These are phyloP conservation scores for Panurus biarmicus DNA, from an alignment of 2,113 vertebrate species.

Conservation along the genomic window DNA sequence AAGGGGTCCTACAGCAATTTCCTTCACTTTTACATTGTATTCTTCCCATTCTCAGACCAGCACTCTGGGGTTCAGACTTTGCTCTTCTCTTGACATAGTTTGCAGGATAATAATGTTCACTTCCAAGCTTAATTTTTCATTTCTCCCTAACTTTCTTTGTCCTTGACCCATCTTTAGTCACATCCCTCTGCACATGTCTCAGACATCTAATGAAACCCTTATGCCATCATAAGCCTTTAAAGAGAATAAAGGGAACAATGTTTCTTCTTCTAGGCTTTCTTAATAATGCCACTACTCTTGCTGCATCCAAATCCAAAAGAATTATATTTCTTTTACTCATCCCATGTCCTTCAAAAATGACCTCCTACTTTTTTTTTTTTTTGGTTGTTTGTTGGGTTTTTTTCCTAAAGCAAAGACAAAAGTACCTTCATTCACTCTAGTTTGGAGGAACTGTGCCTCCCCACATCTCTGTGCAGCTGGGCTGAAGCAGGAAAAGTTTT, in stretches of 20 bases:
- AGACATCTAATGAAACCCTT: not conserved
- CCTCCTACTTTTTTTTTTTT: not conserved
- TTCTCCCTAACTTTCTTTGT: conserved; percentile 5
- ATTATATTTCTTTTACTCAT: not conserved
- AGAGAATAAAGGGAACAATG: not conserved
- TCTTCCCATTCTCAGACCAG: conserved; percentile 24
- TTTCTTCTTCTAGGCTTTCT: not conserved
- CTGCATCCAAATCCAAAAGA: not conserved
- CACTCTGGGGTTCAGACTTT: not conserved
- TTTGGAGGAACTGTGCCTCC: not conserved
- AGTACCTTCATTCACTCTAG: not conserved
- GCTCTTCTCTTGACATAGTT: conserved; percentile 48
- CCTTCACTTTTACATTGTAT: conserved; percentile 17
- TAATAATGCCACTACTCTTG: not conserved
- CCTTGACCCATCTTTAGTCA: conserved; percentile 3
- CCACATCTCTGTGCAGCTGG: not conserved
- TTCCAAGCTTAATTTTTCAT: conserved; percentile 47
- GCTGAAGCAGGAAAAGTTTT: not conserved
- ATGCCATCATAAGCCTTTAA: not conserved
- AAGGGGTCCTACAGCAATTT: conserved; percentile 26
- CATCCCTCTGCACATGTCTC: not conserved
- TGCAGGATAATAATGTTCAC: conserved; percentile 40
- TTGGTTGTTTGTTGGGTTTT: not conserved
- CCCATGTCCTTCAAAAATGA: not conserved
- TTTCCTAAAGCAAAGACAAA: not conserved